phyloP scores from a whole-genome alignment of 2,888 invertebrate species.

The Nymphalis urticae region DNA sequence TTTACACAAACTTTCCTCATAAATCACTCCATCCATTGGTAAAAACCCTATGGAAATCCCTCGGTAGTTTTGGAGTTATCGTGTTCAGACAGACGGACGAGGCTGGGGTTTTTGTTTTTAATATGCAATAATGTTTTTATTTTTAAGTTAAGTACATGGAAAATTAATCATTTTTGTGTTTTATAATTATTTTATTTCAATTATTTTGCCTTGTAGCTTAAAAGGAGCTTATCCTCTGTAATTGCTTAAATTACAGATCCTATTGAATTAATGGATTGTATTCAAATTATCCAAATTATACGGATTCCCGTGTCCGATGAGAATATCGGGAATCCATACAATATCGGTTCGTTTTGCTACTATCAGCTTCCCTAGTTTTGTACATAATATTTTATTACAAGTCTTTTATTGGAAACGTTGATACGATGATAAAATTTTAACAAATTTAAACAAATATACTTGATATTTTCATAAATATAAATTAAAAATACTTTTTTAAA shows the following conservation, averaged over 20 bases:
- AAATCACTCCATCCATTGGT: too few relatives aligned
- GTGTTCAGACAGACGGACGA: too few relatives aligned
- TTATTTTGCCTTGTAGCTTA: neutral
- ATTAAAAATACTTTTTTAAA: too few relatives aligned
- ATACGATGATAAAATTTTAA: neutral
- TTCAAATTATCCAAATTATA: constrained; percentile 24
- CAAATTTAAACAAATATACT: neutral
- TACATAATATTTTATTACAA: neutral
- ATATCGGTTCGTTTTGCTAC: neutral
- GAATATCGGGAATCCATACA: constrained; percentile 18
- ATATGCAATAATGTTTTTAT: too few relatives aligned
- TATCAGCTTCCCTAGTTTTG: neutral
- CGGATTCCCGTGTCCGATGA: constrained; percentile 17
- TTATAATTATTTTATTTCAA: constrained; percentile 1
- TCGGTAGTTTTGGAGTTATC: too few relatives aligned
- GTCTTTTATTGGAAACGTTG: neutral
- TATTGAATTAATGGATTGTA: constrained; percentile 12
- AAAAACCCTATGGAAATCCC: too few relatives aligned
- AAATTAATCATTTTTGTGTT: neutral
- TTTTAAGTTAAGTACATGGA: too few relatives aligned
- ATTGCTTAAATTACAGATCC: constrained; percentile 4
- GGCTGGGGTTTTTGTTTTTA: too few relatives aligned
- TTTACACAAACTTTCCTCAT: too few relatives aligned
- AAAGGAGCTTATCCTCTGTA: constrained; percentile 1
- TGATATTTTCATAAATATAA: too few relatives aligned